Percentiles rank a stretch among this genome's conserved stretches.
Evolutionary conservation across 2,113 vertebrate species (phyloP).

Genomic region (Cinclus mexicanus): DNA sequence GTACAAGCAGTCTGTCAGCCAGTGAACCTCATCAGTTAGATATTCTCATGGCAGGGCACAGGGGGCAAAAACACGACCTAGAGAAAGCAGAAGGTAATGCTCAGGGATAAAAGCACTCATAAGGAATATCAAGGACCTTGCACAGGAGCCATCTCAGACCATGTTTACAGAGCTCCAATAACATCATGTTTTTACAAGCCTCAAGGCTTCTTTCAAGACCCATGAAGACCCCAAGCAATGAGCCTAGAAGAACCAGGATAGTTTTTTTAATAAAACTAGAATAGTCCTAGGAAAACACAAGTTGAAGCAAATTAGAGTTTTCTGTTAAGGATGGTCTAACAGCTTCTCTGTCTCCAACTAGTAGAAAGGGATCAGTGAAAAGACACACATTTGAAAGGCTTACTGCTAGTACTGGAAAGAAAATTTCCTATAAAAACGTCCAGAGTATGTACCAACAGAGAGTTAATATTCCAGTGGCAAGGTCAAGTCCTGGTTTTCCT

Average conservation of each 20-base stretch:
- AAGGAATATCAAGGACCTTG: background rate
- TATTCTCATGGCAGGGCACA: background rate
- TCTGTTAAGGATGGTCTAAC: background rate
- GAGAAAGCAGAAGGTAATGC: background rate
- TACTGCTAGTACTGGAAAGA: background rate
- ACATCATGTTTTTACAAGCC: background rate
- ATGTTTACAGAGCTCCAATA: background rate
- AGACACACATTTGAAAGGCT: background rate
- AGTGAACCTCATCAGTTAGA: background rate
- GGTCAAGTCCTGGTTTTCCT: background rate
- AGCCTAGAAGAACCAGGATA: background rate
- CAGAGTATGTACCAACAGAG: background rate
- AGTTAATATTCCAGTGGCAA: background rate
- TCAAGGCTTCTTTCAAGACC: background rate
- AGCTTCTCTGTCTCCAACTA: background rate
- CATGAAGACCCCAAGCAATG: background rate
- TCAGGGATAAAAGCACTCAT: background rate
- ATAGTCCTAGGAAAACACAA: background rate
- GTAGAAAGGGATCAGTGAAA: background rate
- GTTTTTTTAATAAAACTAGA: background rate
- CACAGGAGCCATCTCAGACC: background rate
- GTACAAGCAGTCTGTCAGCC: background rate
- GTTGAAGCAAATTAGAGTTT: background rate
- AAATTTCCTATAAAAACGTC: background rate
- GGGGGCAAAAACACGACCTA: fast-evolving